Evolutionary conservation across 2,888 invertebrate genomes (phyloP), one percentile per base, ranked within the genome.

Genomic region (Dryococelus australis): DNA sequence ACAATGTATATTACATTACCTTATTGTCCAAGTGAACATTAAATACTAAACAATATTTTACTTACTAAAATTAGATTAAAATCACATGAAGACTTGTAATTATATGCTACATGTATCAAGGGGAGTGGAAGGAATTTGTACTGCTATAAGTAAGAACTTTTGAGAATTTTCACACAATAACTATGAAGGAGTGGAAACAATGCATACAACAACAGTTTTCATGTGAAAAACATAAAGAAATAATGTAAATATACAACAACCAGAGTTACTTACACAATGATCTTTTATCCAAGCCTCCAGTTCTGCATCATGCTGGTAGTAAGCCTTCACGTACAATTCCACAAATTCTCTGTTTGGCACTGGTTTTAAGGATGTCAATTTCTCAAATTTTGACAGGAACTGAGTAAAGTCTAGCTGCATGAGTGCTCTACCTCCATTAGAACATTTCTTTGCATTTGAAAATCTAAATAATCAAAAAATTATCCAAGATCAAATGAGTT

Each of bases 351-450:
- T 95, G 91, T 97, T 97, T 0, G 99, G 98, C 26, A 98, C 94
- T 4, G 98, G 98, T 91, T 96, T 96, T 12, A 98, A 91, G 0
- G 95, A 95, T 0, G 98, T 96, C 87, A 99, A 95, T 91, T 96
- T 96, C 92, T 99, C 98, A 86, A 98, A 94, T 91, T 99, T 98
- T 35, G 97, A 96, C 90, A 98, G 95, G 89, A 99, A 95, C 92
- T 99, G 99, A 12, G 98, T 97, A 91, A 98, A 99, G 93, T 99
- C 99, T 35, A 99, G 93, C 91, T 99, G 99, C 99, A 99, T 99
- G 16, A 99, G 93, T 0, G 98, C 99, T 79, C 99, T 93, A 0
- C 99, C 99, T 43, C 98, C 99, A 90, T 98, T 98, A 0, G 98
- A 97, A 92, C 99, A 99, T 92, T 98, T 98, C 89, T 97, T 97